Evolutionary conservation across 2,113 vertebrate species (phyloP).

Genomic region (Perca schrenkii): DNA sequence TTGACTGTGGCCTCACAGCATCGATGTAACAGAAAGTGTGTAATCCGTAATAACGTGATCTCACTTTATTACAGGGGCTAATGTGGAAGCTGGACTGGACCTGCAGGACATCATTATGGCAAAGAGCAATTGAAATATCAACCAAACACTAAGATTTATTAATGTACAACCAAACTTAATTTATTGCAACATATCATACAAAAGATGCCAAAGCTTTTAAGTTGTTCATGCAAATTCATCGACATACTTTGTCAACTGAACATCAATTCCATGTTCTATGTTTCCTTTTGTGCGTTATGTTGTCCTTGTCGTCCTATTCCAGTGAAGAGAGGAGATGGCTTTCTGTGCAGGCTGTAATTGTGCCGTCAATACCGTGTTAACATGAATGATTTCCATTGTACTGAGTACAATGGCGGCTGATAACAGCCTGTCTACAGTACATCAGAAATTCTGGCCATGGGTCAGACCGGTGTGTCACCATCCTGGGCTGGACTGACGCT

Average conservation of each 20-base stretch:
- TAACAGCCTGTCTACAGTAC: slow-evolving; percentile 38
- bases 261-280: neutral
- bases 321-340: slow-evolving; percentile 24
- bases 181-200: neutral
- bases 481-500: neutral
- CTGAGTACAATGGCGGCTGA: slow-evolving; percentile 49
- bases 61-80: too few relatives aligned
- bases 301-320: neutral
- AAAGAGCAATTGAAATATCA: neutral
- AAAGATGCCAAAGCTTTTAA: neutral
- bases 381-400: slow-evolving; percentile 51
- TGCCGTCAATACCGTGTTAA: slow-evolving; percentile 53
- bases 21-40: too few relatives aligned
- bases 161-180: neutral
- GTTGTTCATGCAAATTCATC: neutral
- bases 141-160: neutral
- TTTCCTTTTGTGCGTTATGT: slow-evolving; percentile 1
- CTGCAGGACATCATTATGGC: too few relatives aligned
- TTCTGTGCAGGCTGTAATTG: slow-evolving; percentile 21
- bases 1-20: too few relatives aligned
- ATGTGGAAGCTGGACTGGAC: too few relatives aligned
- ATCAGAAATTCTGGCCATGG: slow-evolving; percentile 31
- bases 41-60: too few relatives aligned
- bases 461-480: slow-evolving; percentile 32
- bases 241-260: neutral